Percentiles rank a stretch among this genome's conserved stretches.
These are phyloP conservation scores for Nycteola revayana DNA, from an alignment of 2,888 invertebrate species.

Conservation along the genomic window DNA sequence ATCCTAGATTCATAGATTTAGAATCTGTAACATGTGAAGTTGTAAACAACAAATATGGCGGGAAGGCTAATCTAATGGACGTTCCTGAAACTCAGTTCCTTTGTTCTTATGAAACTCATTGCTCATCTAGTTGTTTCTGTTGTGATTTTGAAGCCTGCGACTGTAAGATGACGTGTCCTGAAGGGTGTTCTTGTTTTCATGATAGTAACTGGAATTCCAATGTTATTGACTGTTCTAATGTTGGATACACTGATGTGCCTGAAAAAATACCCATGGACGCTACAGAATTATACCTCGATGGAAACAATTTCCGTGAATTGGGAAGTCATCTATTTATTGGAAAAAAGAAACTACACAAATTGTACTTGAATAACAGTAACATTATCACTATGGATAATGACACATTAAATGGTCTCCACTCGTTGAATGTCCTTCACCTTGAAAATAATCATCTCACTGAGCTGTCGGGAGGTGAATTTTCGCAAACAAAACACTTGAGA, in stretches of 20 bases:
- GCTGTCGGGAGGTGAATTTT: slow-evolving; percentile 89
- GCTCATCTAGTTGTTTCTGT: slow-evolving; percentile 92
- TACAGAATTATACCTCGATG: slow-evolving; percentile 92
- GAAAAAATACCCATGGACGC: slow-evolving; percentile 93
- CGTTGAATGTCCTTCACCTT: slow-evolving; percentile 87
- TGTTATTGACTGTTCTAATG: slow-evolving; percentile 90
- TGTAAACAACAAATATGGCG: slow-evolving; percentile 84
- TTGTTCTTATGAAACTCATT: slow-evolving; percentile 90
- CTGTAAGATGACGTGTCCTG: slow-evolving; percentile 94
- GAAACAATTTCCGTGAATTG: slow-evolving; percentile 88
- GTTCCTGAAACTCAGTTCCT: slow-evolving; percentile 89
- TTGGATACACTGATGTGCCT: slow-evolving; percentile 87
- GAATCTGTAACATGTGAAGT: slow-evolving; percentile 88
- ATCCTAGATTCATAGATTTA: slow-evolving; percentile 89
- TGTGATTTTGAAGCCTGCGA: slow-evolving; percentile 95
- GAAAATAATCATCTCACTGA: slow-evolving; percentile 88
- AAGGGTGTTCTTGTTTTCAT: slow-evolving; percentile 91
- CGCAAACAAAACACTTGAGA: slow-evolving; percentile 87
- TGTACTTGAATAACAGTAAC: slow-evolving; percentile 89
- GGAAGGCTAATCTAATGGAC: slow-evolving; percentile 85
- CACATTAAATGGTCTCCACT: slow-evolving; percentile 89
- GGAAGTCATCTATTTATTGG: slow-evolving; percentile 92
- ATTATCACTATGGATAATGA: slow-evolving; percentile 88
- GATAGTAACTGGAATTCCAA: slow-evolving; percentile 92
- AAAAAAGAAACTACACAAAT: slow-evolving; percentile 88